These are phyloP conservation scores for Cyrtodaria siliqua DNA, from an alignment of 2,888 invertebrate species.

Conservation along the genomic window DNA sequence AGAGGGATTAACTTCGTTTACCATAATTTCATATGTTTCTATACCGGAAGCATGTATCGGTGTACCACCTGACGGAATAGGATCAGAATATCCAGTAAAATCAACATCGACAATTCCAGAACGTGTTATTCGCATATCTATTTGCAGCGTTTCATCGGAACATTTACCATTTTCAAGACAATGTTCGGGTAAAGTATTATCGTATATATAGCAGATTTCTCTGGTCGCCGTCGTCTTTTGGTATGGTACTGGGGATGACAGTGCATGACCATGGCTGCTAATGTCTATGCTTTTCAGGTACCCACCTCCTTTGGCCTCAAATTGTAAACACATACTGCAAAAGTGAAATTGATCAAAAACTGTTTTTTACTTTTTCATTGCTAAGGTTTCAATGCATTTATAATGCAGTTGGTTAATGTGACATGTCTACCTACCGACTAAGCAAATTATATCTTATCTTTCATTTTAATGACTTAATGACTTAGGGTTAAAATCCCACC, in stretches of 20 bases:
- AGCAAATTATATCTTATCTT: too few relatives aligned
- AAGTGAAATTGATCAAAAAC: too few relatives aligned
- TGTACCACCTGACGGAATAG: constrained; percentile 38
- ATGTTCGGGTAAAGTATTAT: constrained; percentile 36
- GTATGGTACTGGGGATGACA: constrained; percentile 7
- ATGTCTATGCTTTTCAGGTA: constrained; percentile 27
- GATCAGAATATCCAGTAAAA: constrained; percentile 62
- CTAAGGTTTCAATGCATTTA: too few relatives aligned
- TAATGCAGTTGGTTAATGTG: too few relatives aligned
- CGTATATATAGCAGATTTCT: constrained; percentile 48
- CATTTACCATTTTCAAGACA: constrained; percentile 33
- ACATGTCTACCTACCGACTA: too few relatives aligned
- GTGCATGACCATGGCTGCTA: not conserved
- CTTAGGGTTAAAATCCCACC: too few relatives aligned
- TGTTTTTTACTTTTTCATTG: too few relatives aligned
- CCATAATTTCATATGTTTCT: constrained; percentile 35
- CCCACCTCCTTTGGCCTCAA: constrained; percentile 46
- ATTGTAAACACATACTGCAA: constrained; percentile 51
- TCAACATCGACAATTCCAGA: constrained; percentile 22
- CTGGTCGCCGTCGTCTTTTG: not conserved
- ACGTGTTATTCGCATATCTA: constrained; percentile 35
- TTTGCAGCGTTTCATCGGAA: constrained; percentile 38
- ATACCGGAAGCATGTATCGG: constrained; percentile 54
- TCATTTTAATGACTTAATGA: too few relatives aligned
- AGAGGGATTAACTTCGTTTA: constrained; percentile 17